Evolutionary conservation across 2,113 vertebrate species (phyloP).

Genomic region (Lepidothrix coronata): DNA sequence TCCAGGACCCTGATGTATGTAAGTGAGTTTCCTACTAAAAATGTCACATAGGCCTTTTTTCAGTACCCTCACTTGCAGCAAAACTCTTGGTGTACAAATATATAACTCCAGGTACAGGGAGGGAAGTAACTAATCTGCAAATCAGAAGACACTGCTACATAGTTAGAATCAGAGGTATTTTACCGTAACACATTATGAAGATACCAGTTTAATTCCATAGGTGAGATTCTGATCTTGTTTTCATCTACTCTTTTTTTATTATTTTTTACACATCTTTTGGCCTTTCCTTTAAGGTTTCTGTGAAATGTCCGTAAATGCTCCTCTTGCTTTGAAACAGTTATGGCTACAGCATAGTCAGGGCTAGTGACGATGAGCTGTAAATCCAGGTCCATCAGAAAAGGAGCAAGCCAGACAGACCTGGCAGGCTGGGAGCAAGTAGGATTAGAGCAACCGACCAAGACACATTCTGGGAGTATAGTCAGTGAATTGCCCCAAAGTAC

Average conservation of each 20-base stretch:
- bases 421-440: neutral
- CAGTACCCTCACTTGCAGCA: neutral
- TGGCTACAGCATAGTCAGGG: fast-evolving
- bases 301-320: neutral
- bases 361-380: neutral
- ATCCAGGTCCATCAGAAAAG: neutral
- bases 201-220: neutral
- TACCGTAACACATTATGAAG: neutral
- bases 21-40: constrained; percentile 2
- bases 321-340: neutral
- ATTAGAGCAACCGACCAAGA: neutral
- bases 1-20: neutral
- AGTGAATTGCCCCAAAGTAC: neutral
- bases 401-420: neutral
- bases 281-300: neutral
- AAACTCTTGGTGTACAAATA: neutral
- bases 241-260: neutral
- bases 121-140: neutral
- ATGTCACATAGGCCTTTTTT: neutral
- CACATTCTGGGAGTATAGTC: too few relatives aligned
- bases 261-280: neutral
- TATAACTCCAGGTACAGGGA: neutral
- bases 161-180: neutral
- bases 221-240: neutral
- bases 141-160: neutral